A percentile compares a stretch with the other conserved stretches of the same genome.
These are phyloP conservation scores for Drosophila seclusa DNA, from an alignment of 2,888 invertebrate species.

Conservation along the genomic window DNA sequence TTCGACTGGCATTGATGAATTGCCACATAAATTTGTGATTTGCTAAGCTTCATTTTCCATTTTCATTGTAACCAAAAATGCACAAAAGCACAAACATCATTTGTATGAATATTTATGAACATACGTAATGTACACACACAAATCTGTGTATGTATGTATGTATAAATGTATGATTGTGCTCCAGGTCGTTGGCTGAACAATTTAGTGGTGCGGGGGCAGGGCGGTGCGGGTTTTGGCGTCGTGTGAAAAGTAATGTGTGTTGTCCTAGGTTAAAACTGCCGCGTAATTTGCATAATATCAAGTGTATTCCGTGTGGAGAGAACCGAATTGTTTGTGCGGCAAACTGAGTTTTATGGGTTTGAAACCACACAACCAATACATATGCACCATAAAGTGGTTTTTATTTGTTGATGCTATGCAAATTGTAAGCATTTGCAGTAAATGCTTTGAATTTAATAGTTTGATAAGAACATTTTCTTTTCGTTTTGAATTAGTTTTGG, in stretches of 20 bases:
- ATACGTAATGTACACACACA: background rate
- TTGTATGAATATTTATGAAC: constrained; percentile 64
- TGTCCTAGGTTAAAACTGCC: constrained; percentile 48
- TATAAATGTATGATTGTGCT: background rate
- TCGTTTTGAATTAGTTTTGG: background rate
- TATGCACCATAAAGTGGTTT: background rate
- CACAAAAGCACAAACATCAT: constrained; percentile 49
- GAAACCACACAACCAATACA: background rate
- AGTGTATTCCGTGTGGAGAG: constrained; percentile 12
- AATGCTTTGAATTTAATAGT: background rate
- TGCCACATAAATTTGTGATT: constrained; percentile 73
- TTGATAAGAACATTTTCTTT: background rate
- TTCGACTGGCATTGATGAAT: constrained; percentile 72
- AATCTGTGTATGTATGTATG: constrained; percentile 49
- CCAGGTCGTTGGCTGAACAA: constrained; percentile 5
- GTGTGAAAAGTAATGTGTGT: constrained; percentile 30
- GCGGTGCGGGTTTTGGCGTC: background rate
- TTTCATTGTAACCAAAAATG: constrained; percentile 35
- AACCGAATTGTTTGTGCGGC: constrained; percentile 7
- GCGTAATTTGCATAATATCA: constrained; percentile 44
- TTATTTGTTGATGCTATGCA: background rate
- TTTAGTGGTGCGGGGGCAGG: background rate
- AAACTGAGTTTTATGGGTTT: background rate
- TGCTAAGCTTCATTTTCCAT: constrained; percentile 70
- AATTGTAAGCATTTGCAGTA: background rate